A percentile compares a stretch with the other conserved stretches of the same genome.
Conservation (phyloP, 2,797 vertebrate genomes). For the Luscinia megarhynchos region DNA sequence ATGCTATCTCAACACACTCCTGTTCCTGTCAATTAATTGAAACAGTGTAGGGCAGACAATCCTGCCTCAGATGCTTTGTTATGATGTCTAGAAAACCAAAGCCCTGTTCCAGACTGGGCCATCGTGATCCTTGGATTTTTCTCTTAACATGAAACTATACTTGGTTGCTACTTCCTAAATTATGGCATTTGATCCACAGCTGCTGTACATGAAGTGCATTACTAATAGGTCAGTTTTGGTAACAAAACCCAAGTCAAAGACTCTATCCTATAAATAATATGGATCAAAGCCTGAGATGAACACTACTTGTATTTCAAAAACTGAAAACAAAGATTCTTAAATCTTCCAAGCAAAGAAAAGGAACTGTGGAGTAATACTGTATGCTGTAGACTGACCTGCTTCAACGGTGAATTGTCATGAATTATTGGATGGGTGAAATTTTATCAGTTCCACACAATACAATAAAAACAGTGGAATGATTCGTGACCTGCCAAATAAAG, state of each 20-base stretch:
- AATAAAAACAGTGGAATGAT: constrained; percentile 1
- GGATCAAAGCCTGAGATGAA: neutral
- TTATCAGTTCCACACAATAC: neutral
- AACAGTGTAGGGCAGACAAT: neutral
- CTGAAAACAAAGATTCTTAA: neutral
- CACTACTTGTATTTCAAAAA: neutral
- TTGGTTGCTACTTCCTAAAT: neutral
- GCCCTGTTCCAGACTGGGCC: neutral
- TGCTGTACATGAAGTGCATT: neutral
- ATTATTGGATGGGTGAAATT: neutral
- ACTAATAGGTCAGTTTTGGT: neutral
- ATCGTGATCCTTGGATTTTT: neutral
- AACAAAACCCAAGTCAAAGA: neutral
- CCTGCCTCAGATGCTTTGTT: neutral
- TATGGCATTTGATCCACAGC: neutral
- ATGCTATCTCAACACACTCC: accelerated
- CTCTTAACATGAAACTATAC: neutral
- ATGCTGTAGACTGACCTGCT: neutral
- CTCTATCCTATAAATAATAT: neutral
- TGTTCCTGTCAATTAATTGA: neutral
- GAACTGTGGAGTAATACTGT: neutral
- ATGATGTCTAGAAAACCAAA: neutral
- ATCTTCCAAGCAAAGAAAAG: neutral
- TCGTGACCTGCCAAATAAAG: neutral
- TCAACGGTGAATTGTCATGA: neutral